Conservation (phyloP, 1,140 invertebrate species). For the Meloidogyne hapla region DNA sequence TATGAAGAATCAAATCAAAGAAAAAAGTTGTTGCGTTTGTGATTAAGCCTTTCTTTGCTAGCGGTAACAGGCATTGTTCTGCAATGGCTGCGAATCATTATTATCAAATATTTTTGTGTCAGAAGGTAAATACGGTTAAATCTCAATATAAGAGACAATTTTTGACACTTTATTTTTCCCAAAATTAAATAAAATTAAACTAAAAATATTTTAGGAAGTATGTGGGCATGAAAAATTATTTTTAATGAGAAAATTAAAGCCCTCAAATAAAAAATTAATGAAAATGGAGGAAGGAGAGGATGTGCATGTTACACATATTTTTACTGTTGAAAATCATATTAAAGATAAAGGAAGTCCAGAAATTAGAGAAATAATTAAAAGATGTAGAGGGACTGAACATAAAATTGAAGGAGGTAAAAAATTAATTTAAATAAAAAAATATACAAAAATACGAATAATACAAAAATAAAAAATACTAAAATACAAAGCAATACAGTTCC, state of each 20-base stretch:
- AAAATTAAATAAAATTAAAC: too few species aligned
- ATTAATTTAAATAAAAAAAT: neutral
- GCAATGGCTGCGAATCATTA: neutral
- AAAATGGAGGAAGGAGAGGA: neutral
- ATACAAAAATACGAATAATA: too few species aligned
- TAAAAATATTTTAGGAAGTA: neutral
- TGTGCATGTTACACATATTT: neutral
- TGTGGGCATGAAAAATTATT: neutral
- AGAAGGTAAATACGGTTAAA: neutral
- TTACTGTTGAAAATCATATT: neutral
- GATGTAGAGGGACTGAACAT: neutral
- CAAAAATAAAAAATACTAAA: too few species aligned
- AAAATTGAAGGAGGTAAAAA: neutral
- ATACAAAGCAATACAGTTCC: too few species aligned
- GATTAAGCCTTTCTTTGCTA: neutral
- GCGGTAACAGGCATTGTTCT: neutral
- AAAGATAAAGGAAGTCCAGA: neutral
- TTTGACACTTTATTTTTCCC: too few species aligned
- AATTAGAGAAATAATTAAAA: neutral
- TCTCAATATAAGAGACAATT: too few species aligned
- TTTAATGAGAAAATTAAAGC: neutral
- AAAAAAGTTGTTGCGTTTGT: neutral
- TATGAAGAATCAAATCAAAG: neutral
- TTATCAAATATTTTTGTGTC: neutral
- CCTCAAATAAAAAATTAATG: neutral